Evolutionary conservation across 1,140 invertebrate genomes (phyloP), one percentile per base, ranked within the genome.

Genomic region (Aphelinus certus): DNA sequence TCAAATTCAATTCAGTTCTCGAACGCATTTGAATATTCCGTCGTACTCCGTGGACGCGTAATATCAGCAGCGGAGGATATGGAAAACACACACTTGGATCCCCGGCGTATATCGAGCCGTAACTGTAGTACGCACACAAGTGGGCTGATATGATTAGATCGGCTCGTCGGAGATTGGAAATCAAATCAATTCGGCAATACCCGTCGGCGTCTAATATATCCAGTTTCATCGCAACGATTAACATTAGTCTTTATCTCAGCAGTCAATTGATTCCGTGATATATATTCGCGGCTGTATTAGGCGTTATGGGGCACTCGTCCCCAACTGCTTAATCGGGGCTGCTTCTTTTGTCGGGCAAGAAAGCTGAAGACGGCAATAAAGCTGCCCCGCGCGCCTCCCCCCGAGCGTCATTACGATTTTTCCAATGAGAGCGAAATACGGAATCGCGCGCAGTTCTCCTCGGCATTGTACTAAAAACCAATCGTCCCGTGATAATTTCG

Each of bases 401-500:
- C 47, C 46, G 47, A 5, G n/a, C 26, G 42, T 46, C 43, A 64
- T 64, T 26, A 60, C 58, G 45, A 43, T 60, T 60, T 7, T 43
- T 60, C 45, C 45, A 60, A 56, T n/a, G 55, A 10, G 9, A 3
- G 55, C 9, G 9, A 53, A 53, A 53, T 53, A 53, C 9, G 9
- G 51, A 6, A 53, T 4, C 51, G 9, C 51, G 51, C 51, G 51
- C 9, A 9, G 51, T 9, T 6, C 9, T 61, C 47, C 4, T 61
- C 60, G 49, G 51, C 48, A 73, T 73, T 66, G 60, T 49, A 73
- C 53, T 73, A 73, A 73, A 73, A 73, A 73, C 42, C 71, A 66
- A 73, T 73, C 62, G 71, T 57, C 71, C 71, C 56, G 0, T 60
- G 71, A 66, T 73, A 73, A 66, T 73, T 73, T 66, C 62, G 63